Evolutionary conservation across 2,888 invertebrate genomes (phyloP), one percentile per base, ranked within the genome.

Genomic region (Phasia obesa): DNA sequence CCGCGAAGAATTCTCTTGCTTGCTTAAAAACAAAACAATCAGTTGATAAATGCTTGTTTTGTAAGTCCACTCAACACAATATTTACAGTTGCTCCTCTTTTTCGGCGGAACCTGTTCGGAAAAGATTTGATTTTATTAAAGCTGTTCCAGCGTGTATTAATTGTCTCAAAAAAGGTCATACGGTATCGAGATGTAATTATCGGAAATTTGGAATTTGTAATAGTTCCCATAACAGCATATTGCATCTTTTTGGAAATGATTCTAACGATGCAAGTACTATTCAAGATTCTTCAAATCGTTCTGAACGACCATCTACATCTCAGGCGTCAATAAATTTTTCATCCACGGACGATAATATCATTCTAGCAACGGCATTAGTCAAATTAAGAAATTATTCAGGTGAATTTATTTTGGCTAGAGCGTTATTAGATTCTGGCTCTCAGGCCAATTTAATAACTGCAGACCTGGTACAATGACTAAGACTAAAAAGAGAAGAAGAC

Each of bases 401-500:
- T 2, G 13, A 69, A 13, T 44, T 57, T 55, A 19, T 69, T 19
- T n/a, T 13, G 7, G 69, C 57, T n/a, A 27, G 69, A 57, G 25
- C 69, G 2, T 44, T 69, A 27, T 27, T 69, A 15, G 55, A 69
- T 27, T 67, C 55, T 2, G 69, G 57, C 44, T 69, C 69, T 13
- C 69, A 57, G 2, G 4, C 44, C 11, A 44, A 69, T 27, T 57
- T 55, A 17, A 55, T 55, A 6, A 31, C 65, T 9, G 65, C 51
- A 27, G 51, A 65, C 11, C 4, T 65, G 5, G 49, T 13, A 11
- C 31, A 31, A 21, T n/a, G 19, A 51, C 38, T 69, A 0, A 60
- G 59, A 15, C 44, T 80, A 2, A 35, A 64, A 47, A 76, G 59
- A 25, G 51, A 84, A 42, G 53, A 57, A 42, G 55, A 13, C 9